phyloP scores from a whole-genome alignment of 2,797 vertebrate species.

The Pangasius krempfi region DNA sequence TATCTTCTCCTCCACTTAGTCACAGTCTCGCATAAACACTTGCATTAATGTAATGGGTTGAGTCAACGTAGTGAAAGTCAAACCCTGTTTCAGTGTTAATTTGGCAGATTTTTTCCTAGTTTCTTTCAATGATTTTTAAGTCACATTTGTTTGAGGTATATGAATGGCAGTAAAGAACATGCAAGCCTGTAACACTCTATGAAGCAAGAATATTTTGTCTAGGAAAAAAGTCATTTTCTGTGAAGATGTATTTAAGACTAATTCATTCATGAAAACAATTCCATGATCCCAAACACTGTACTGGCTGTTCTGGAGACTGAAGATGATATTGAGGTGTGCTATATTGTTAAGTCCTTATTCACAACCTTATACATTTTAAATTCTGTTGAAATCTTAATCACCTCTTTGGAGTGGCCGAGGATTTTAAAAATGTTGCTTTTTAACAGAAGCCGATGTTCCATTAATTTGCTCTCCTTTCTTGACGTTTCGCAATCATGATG shows the following conservation, averaged over 20 bases:
- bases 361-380: neutral
- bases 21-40: slow-evolving; percentile 2
- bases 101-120: neutral
- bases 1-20: slow-evolving; percentile 11
- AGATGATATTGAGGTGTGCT: neutral
- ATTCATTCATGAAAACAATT: slow-evolving; percentile 1
- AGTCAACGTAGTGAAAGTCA: slow-evolving; percentile 12
- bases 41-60: neutral
- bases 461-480: neutral
- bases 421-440: neutral
- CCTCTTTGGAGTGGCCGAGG: neutral
- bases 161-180: neutral
- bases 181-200: neutral
- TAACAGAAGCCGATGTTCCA: too few relatives aligned
- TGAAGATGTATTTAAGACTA: neutral
- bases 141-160: neutral
- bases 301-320: neutral
- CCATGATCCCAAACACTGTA: neutral
- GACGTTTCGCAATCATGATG: too few relatives aligned
- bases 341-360: neutral
- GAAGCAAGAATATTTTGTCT: neutral
- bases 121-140: neutral
- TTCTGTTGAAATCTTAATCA: neutral
- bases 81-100: neutral
- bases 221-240: neutral